Base-by-base conservation (phyloP, 2,797 vertebrate species). In the Mastacembelus armatus region DNA sequence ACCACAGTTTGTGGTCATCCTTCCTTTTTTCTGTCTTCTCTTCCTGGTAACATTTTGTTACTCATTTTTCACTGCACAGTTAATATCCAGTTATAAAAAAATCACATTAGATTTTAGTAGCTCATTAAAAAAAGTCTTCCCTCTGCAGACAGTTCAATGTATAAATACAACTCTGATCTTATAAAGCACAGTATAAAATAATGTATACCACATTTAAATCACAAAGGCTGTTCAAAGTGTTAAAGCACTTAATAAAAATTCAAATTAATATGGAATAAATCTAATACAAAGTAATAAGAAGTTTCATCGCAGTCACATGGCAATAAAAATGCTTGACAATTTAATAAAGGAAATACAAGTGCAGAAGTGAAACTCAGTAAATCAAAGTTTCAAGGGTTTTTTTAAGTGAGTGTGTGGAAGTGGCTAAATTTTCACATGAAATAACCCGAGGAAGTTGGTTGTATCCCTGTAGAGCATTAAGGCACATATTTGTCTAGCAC, bases 211-310 rank as follows among this genome's bases (percentile, higher is more conserved):
- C 10, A 14, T 59, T 49, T 60, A 30, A 58, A 51, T 57, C 21
- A 40, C 10, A 11, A n/a, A 19, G 40, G 38, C n/a, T 38, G 12
- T 47, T 47, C 26, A 38, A 2, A 47, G 7, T n/a, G 3, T 18
- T 22, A 22, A 47, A 57, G 11, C 18, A 21, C 58, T n/a, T 9
- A 3, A 30, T 69, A 12, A 19, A 15, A 29, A 32, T 43, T 1
- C 7, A 51, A 65, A 35, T n/a, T 2, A 33, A 50, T 54, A 15
- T 14, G 0, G 27, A 54, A 63, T 44, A 0, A 18, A 21, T n/a
- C n/a, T n/a, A n/a, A n/a, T n/a, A n/a, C n/a, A 15, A 48, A 66
- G 14, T 29, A 50, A 44, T 30, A 55, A 15, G 39, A 33, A 12
- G 10, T 43, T 26, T 32, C 7, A n/a, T n/a, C n/a, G n/a, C n/a